These are phyloP conservation scores for Melieria omissa DNA, from an alignment of 2,888 invertebrate genomes.

Conservation along the genomic window DNA sequence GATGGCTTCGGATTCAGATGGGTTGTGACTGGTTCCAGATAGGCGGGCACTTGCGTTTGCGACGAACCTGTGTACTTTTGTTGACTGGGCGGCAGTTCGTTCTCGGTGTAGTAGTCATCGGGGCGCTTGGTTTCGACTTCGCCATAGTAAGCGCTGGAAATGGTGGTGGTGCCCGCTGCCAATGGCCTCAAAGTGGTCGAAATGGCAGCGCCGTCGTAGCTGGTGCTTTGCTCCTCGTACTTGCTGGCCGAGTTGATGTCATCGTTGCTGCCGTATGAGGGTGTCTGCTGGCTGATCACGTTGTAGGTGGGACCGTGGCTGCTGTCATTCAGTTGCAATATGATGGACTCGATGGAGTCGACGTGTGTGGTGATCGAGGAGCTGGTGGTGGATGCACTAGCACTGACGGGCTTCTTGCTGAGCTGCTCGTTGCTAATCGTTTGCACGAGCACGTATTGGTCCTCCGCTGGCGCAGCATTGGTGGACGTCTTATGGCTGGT, in stretches of 20 bases:
- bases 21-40: slow-evolving; percentile 45
- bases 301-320: slow-evolving; percentile 64
- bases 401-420: slow-evolving; percentile 43
- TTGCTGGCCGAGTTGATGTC: slow-evolving; percentile 39
- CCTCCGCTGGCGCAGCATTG: slow-evolving; percentile 53
- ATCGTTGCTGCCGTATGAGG: slow-evolving; percentile 43
- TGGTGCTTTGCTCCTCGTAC: slow-evolving; percentile 38
- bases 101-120: slow-evolving; percentile 33
- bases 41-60: slow-evolving; percentile 36
- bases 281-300: slow-evolving; percentile 54
- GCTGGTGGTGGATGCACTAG: slow-evolving; percentile 53
- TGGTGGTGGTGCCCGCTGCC: slow-evolving; percentile 11
- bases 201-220: slow-evolving; percentile 17
- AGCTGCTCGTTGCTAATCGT: slow-evolving; percentile 53
- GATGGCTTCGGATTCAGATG: slow-evolving; percentile 23
- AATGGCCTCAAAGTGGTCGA: slow-evolving; percentile 57
- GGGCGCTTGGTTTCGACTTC: slow-evolving; percentile 47
- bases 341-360: slow-evolving; percentile 72
- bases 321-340: slow-evolving; percentile 71
- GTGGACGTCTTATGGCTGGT: slow-evolving; percentile 16
- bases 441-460: slow-evolving; percentile 63
- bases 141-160: slow-evolving; percentile 46
- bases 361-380: slow-evolving; percentile 66
- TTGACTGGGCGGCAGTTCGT: slow-evolving; percentile 24
- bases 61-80: slow-evolving; percentile 43